Evolutionary conservation across 2,797 vertebrate species (phyloP), one percentile per base, ranked within the genome.

Genomic region (Cirrhinus molitorella): DNA sequence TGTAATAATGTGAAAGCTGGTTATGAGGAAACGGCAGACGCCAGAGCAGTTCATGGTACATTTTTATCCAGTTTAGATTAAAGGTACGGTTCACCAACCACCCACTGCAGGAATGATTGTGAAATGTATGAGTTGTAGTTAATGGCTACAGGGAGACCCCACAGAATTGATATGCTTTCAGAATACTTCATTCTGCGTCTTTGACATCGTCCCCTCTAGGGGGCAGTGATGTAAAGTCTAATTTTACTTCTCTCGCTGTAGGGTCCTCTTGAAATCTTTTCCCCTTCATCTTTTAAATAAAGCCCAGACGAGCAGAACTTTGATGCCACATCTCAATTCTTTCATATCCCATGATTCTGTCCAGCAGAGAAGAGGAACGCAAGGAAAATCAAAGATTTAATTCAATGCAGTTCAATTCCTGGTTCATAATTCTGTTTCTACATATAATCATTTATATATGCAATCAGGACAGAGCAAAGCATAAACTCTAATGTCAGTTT

Each of bases 41-140:
- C 88, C 89, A 87, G 83, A 79, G 83, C 40, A 16, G 82, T 89
- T 86, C 83, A 89, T 86, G 87, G 83, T 89, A 88, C 81, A 88
- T 89, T 91, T 89, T 89, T 85, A 68, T 86, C 86, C 51, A 87
- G 79, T 88, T 86, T 80, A 90, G 88, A 89, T 89, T 85, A 82
- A 61, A 89, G 78, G 71, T 81, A 72, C 34, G 84, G 66, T 84
- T 87, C 63, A 87, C n/a, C 25, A 83, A 57, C 82, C 79, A 86
- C 86, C 76, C 81, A 82, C 76, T 84, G 80, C 61, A 45, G 63
- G 79, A 78, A 81, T 47, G 17, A 80, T 85, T 85, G 70, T 67
- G 86, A 72, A 85, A 85, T 77, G 61, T 65, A 53, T 43, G 55
- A 55, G 66, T 61, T 67, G 45, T 70, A 68, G 49, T 66, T 71